Conservation (phyloP, 1,140 invertebrate species). For the Muscidifurax raptorellus region DNA sequence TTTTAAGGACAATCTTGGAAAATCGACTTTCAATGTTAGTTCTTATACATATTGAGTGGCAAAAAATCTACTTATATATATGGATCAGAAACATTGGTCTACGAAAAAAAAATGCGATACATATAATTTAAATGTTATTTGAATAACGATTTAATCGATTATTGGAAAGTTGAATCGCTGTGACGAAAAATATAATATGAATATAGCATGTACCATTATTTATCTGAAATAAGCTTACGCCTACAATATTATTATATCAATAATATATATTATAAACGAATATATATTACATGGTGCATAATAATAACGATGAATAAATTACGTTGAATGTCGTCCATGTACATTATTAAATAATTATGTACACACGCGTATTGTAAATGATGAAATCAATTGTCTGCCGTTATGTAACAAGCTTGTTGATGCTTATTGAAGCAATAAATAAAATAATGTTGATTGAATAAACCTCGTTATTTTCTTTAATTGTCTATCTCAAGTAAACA, state of each 20-base stretch:
- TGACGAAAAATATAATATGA: background rate
- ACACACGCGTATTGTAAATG: conserved; percentile 34
- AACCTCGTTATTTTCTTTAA: no score
- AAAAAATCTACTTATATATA: conserved; percentile 20
- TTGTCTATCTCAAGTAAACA: no score
- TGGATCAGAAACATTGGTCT: background rate
- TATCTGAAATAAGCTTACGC: conserved; percentile 22
- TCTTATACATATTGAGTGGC: conserved; percentile 5
- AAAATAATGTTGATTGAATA: conserved; percentile 34
- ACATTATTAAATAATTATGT: conserved; percentile 25
- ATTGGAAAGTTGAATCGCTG: background rate
- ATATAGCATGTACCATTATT: background rate
- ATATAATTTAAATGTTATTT: background rate
- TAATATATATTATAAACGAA: conserved; percentile 22
- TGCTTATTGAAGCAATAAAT: conserved; percentile 49
- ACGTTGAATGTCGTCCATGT: conserved; percentile 47
- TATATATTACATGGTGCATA: background rate
- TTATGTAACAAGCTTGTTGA: conserved; percentile 50
- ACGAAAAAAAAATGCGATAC: conserved; percentile 23
- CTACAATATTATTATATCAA: conserved; percentile 9
- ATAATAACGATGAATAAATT: conserved; percentile 7
- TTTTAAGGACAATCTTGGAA: conserved; percentile 30
- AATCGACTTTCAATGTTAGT: background rate
- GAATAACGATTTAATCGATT: background rate
- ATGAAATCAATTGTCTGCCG: conserved; percentile 31